phyloP scores from a whole-genome alignment of 2,113 vertebrate species.

The Saguinus imperator region DNA sequence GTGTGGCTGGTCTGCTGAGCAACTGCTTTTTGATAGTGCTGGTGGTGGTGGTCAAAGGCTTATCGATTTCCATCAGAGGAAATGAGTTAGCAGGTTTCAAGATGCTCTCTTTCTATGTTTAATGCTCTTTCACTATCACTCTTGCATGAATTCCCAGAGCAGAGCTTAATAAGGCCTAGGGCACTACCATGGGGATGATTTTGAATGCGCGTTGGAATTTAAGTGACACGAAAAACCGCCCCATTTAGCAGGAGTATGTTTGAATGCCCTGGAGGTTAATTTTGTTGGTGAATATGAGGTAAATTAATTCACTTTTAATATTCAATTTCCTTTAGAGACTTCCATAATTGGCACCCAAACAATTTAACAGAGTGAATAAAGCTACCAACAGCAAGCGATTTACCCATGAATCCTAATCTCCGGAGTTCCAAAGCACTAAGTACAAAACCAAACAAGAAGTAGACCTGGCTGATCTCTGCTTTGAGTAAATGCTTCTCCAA shows the following conservation, averaged over 20 bases:
- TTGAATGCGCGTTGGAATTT: conserved; percentile 40
- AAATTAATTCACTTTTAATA: conserved; percentile 62
- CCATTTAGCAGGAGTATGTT: conserved; percentile 12
- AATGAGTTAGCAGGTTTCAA: conserved; percentile 61
- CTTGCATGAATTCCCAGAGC: conserved; percentile 32
- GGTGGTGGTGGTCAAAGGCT: conserved; percentile 56
- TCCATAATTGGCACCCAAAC: conserved; percentile 20
- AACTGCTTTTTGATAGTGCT: conserved; percentile 64
- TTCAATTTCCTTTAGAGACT: conserved; percentile 54
- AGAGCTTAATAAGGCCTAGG: conserved; percentile 21
- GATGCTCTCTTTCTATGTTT: conserved; percentile 33
- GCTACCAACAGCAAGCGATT: not conserved
- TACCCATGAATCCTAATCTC: not conserved
- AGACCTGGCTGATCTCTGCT: not conserved
- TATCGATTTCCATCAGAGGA: conserved; percentile 70
- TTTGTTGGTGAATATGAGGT: conserved; percentile 39
- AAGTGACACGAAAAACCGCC: conserved; percentile 7
- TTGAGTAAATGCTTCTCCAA: not conserved
- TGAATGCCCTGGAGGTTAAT: conserved; percentile 36
- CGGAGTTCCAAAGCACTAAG: not conserved
- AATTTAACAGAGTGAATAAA: conserved; percentile 28
- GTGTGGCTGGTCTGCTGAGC: conserved; percentile 42
- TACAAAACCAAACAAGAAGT: not conserved
- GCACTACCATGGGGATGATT: conserved; percentile 40
- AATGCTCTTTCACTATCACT: conserved; percentile 30